These are phyloP conservation scores for Alcedo atthis DNA, from an alignment of 2,797 vertebrate species.

Conservation along the genomic window DNA sequence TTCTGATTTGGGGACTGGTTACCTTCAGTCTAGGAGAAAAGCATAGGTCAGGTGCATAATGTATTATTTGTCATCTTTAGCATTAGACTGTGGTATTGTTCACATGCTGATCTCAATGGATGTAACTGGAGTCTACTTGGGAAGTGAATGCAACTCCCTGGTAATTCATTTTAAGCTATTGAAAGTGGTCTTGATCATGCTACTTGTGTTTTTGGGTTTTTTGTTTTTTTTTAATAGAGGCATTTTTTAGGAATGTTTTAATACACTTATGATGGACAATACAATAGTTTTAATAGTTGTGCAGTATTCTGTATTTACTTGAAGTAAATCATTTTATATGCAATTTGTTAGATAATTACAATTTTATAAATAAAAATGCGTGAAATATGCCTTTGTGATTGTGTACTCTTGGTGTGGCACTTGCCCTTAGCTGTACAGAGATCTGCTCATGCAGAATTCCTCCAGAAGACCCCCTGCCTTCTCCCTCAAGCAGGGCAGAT, in stretches of 20 bases:
- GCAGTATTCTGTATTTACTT: constrained; percentile 75
- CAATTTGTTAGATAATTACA: constrained; percentile 73
- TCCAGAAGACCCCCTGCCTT: neutral
- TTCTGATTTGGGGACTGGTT: constrained; percentile 10
- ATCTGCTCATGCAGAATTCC: neutral
- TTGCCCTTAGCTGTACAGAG: neutral
- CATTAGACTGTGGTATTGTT: constrained; percentile 39
- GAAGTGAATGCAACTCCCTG: constrained; percentile 32
- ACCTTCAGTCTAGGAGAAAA: constrained; percentile 39
- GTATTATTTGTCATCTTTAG: constrained; percentile 60
- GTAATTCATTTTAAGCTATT: constrained; percentile 61
- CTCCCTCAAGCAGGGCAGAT: neutral
- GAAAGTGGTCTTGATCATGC: constrained; percentile 67
- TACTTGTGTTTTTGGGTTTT: constrained; percentile 60
- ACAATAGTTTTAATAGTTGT: constrained; percentile 73
- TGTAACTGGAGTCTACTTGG: constrained; percentile 54
- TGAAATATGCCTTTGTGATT: constrained; percentile 38
- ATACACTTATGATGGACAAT: constrained; percentile 71
- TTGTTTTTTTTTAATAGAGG: constrained; percentile 52
- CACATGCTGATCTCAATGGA: constrained; percentile 30
- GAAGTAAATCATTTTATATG: constrained; percentile 75
- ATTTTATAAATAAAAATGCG: constrained; percentile 75
- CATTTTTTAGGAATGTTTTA: constrained; percentile 73
- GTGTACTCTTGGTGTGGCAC: constrained; percentile 11
- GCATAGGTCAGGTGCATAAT: constrained; percentile 40